Conservation (phyloP, 1,140 invertebrate species). For the Trichonephila clavipes region DNA sequence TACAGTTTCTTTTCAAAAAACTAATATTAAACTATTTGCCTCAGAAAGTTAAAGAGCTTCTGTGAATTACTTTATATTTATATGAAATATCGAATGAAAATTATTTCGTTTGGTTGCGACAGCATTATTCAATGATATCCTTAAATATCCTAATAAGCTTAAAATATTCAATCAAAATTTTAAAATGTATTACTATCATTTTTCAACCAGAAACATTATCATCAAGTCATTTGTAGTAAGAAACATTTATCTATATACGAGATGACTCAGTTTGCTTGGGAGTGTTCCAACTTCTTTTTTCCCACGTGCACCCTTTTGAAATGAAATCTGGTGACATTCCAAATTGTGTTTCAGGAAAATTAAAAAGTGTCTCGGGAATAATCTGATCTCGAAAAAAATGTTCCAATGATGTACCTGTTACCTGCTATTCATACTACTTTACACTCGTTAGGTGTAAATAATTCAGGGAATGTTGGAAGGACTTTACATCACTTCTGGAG, state of each 20-base stretch:
- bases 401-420: not conserved
- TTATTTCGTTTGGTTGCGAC: too few relatives aligned
- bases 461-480: not conserved
- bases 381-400: not conserved
- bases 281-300: not conserved
- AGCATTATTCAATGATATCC: too few relatives aligned
- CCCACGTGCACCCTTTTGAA: not conserved
- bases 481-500: not conserved
- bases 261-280: conserved; percentile 14
- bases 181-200: not conserved
- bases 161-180: not conserved
- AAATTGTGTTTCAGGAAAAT: not conserved
- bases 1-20: too few relatives aligned
- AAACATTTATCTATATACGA: conserved; percentile 28
- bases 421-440: conserved; percentile 2
- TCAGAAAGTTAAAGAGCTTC: too few relatives aligned
- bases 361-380: conserved; percentile 26
- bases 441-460: conserved; percentile 21
- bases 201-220: not conserved
- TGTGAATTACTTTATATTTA: too few relatives aligned
- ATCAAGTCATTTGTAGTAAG: conserved; percentile 8
- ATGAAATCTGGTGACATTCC: conserved; percentile 25
- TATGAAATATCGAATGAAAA: too few relatives aligned
- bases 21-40: too few relatives aligned
- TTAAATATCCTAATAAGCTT: not conserved